Evolutionary conservation across 92 coral and sea anemone species (phyloP).

Genomic region (Pocillopora meandrina): DNA sequence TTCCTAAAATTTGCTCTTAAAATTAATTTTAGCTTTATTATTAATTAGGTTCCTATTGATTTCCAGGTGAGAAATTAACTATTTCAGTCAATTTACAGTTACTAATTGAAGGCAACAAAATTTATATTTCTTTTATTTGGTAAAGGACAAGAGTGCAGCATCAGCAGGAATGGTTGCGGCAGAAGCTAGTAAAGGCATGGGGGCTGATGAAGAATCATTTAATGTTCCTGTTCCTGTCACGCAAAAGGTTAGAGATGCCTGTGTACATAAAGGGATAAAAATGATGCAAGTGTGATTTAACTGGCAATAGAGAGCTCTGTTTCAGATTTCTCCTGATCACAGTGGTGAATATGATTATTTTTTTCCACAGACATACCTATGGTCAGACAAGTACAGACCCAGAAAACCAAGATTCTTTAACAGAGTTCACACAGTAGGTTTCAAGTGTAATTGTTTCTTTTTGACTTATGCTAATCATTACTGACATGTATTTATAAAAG

Average conservation of each 20-base stretch:
- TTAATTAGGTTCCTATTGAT: too few relatives aligned
- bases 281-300: too few relatives aligned
- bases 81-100: too few relatives aligned
- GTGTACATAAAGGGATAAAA: too few relatives aligned
- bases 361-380: slow-evolving; percentile 76
- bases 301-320: too few relatives aligned
- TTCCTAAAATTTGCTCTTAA: not conserved
- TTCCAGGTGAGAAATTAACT: too few relatives aligned
- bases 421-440: slow-evolving; percentile 98
- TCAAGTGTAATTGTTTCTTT: not conserved
- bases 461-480: too few relatives aligned
- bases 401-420: slow-evolving; percentile 98
- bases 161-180: slow-evolving; percentile 68
- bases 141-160: slow-evolving; percentile 53
- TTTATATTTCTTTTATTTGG: not conserved
- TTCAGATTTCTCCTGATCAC: too few relatives aligned
- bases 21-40: too few relatives aligned
- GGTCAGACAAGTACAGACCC: slow-evolving; percentile 99
- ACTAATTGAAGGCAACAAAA: too few relatives aligned
- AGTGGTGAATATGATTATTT: not conserved
- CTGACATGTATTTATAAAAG: too few relatives aligned
- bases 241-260: slow-evolving; percentile 71
- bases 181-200: slow-evolving; percentile 93
- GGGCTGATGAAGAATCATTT: slow-evolving; percentile 93
- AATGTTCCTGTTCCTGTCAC: slow-evolving; percentile 90